Base-by-base conservation (phyloP, 2,797 vertebrate species). In the Acrocephalus scirpaceus region DNA sequence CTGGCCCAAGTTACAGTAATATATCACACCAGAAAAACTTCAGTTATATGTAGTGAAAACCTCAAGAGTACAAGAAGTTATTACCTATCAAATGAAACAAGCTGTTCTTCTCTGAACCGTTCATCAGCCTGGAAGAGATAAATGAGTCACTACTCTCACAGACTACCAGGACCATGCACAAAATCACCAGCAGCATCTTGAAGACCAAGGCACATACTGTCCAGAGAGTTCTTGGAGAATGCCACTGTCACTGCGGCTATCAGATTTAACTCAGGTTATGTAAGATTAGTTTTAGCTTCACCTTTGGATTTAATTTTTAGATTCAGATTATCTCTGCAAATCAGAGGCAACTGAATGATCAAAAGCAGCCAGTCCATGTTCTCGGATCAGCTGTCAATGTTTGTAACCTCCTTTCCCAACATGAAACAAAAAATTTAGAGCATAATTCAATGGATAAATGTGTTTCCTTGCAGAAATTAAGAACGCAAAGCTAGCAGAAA, bases 81-180 rank as follows among this genome's bases (percentile, higher is more conserved):
- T 98, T 98, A 99, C 99, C 98, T 99, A 90, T 99, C 99, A 97
- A 99, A 99, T 27, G 99, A 99, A 83, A 99, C 99, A 30, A 99
- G 98, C 96, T 99, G 99, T 44, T 99, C 99, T 93, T 99, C 99
- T 86, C 98, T 98, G 95, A 98, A 97, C 65, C 94, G 93, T 42
- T 99, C 99, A 93, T 99, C 99, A 79, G 96, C 96, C 99, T 99
- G 95, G 71, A 97, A 97, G 95, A 96, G 77, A 98, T 21, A 95
- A 95, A 70, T 4, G 34, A 86, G 38, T 70, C 80, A 56, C 71
- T 56, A 34, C 42, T 42, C 25, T 91, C 53, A 60, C 21, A 90
- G 32, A 77, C 30, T 36, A 40, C 29, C n/a, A 91, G 50, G 27
- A 89, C 9, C 45, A 69, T 16, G 27, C 4, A 6, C 50, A 92